phyloP scores from a whole-genome alignment of 2,113 vertebrate genomes.

The Mus spicilegus region DNA sequence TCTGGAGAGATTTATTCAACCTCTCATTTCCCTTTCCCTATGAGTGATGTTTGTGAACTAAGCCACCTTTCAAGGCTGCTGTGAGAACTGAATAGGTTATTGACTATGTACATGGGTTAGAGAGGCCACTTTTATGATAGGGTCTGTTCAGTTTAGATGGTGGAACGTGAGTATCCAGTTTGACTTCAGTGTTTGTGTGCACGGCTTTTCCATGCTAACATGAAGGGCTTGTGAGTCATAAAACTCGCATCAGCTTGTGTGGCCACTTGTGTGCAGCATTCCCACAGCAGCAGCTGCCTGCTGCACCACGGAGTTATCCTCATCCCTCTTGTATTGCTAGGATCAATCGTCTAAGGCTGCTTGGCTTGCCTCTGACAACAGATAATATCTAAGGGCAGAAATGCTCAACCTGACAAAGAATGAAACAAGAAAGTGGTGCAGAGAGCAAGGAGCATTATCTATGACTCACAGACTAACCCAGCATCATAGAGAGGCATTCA shows the following conservation, averaged over 20 bases:
- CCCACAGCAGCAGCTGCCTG: background rate
- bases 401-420: constrained; percentile 34
- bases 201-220: background rate
- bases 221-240: background rate
- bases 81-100: constrained; percentile 38
- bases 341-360: constrained; percentile 60
- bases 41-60: constrained; percentile 29
- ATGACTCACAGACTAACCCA: constrained; percentile 12
- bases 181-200: background rate
- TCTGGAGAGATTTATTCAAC: background rate
- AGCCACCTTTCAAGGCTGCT: background rate
- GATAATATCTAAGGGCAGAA: constrained; percentile 40
- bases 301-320: constrained; percentile 44
- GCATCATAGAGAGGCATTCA: background rate
- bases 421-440: constrained; percentile 36
- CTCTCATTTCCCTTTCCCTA: constrained; percentile 48
- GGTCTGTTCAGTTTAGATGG: constrained; percentile 28
- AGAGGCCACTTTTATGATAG: constrained; percentile 39
- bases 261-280: background rate
- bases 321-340: background rate
- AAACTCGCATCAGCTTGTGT: background rate
- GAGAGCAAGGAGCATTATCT: background rate
- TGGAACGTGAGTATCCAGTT: constrained; percentile 16
- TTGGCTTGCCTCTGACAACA: constrained; percentile 28
- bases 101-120: constrained; percentile 40